phyloP scores from a whole-genome alignment of 2,888 invertebrate species.

The Scelioninae gen. 2 region DNA sequence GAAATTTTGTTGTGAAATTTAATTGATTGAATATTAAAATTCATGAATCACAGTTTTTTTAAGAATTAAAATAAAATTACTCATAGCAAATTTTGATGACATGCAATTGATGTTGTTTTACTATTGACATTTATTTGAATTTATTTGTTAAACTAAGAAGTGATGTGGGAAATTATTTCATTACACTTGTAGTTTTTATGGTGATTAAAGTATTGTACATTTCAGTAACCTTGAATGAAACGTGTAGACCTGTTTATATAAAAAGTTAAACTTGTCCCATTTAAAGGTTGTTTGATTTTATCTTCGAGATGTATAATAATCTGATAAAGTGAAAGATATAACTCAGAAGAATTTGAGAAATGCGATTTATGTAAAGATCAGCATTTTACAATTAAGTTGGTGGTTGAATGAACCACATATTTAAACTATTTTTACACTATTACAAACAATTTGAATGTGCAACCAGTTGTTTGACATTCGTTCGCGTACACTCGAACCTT shows the following conservation, averaged over 20 bases:
- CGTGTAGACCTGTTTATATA: slow-evolving; percentile 13
- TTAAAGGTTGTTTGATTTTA: slow-evolving; percentile 45
- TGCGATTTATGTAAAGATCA: slow-evolving; percentile 12
- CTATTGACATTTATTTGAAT: too few relatives aligned
- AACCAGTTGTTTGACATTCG: background rate
- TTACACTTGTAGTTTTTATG: too few relatives aligned
- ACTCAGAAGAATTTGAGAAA: slow-evolving; percentile 34
- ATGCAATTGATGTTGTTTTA: too few relatives aligned
- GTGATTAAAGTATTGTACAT: slow-evolving; percentile 13
- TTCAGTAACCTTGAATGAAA: slow-evolving; percentile 17
- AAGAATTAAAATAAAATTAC: too few relatives aligned
- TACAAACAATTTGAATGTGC: background rate
- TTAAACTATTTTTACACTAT: background rate
- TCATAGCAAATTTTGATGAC: too few relatives aligned
- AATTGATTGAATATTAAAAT: too few relatives aligned
- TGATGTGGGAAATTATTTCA: too few relatives aligned
- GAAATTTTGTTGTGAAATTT: too few relatives aligned
- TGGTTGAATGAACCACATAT: background rate
- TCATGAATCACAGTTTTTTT: too few relatives aligned
- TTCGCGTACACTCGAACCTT: slow-evolving; percentile 9
- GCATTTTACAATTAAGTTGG: background rate
- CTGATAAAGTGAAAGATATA: slow-evolving; percentile 35
- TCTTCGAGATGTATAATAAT: slow-evolving; percentile 30
- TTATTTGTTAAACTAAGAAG: too few relatives aligned
- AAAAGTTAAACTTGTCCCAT: slow-evolving; percentile 35